Percentiles rank a stretch among this genome's conserved stretches.
These are phyloP conservation scores for Cryptoblepharus egeriae DNA, from an alignment of 2,797 vertebrate genomes.

Conservation along the genomic window DNA sequence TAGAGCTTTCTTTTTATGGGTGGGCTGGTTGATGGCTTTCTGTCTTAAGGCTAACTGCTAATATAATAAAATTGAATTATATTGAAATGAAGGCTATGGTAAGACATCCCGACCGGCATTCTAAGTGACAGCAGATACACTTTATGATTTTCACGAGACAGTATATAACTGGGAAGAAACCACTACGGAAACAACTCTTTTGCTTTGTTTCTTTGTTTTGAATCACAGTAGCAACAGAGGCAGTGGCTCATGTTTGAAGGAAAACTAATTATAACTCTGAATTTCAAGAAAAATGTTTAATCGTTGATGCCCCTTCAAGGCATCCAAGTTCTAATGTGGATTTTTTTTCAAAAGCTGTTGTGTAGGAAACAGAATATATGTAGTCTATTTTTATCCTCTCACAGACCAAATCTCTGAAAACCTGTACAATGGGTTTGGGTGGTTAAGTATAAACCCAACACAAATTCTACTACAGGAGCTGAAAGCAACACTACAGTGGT, in stretches of 20 bases:
- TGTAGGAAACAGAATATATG: neutral
- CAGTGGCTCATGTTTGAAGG: neutral
- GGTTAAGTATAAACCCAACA: neutral
- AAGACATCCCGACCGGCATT: conserved; percentile 19
- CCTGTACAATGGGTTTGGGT: neutral
- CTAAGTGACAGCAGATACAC: conserved; percentile 5
- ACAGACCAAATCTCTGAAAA: neutral
- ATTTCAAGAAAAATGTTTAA: neutral
- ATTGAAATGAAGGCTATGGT: conserved; percentile 34
- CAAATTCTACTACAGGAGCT: neutral
- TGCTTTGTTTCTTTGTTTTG: neutral
- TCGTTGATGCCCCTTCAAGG: neutral
- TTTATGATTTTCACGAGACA: conserved; percentile 1
- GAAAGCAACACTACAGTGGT: neutral
- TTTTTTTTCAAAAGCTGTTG: too few species aligned
- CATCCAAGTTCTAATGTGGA: neutral
- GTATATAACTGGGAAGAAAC: neutral
- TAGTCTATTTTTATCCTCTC: neutral
- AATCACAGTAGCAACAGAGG: neutral
- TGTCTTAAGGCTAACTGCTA: conserved; percentile 28
- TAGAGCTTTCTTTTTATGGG: conserved; percentile 13
- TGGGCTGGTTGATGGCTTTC: conserved; percentile 13
- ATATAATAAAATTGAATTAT: conserved; percentile 42
- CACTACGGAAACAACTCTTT: neutral
- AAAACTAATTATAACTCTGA: neutral